Evolutionary conservation across 2,888 invertebrate genomes (phyloP), one percentile per base, ranked within the genome.

Genomic region (Drosophila emarginata): DNA sequence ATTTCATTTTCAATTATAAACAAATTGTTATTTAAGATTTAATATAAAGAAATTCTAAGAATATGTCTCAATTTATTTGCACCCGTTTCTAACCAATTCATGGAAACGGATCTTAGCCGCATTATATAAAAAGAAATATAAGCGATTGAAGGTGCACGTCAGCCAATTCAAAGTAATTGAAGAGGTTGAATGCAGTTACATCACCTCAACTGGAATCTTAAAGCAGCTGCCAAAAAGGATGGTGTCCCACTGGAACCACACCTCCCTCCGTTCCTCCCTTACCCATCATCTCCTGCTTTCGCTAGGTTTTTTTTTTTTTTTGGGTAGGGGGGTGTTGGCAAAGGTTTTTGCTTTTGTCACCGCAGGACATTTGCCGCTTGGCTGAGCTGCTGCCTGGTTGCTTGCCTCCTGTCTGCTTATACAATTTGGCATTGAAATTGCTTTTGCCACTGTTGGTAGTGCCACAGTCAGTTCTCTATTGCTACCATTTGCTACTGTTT

Each of bases 331-430:
- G 4, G 40, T 45, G 40, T 45, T 45, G 40, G 40, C 9, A 45
- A 45, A 39, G 59, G 45, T 32, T 26, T 54, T 52, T 51, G 26
- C 32, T 28, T 52, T 59, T 64, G 39, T 67, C 70, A 63, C 78
- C 78, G 67, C 77, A 79, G 82, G 79, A 80, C 71, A 80, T 78
- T 79, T 78, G 71, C 77, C 70, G 67, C 71, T 63, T 80, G 74
- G 70, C 67, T 79, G 72, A 36, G 40, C 28, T 23, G 67, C 32
- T 51, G 36, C 28, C 45, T 21, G 45, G 11, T 12, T 45, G 18
- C 40, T 45, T 45, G 45, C 45, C 45, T 45, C 45, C 18, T 45
- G 45, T 45, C 45, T 36, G 67, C 56, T 59, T 50, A 45, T 36
- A 28, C 54, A 54, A 54, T 54, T 32, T 50, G 61, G 70, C 61